These are phyloP conservation scores for Rhorus exstirpatorius DNA, from an alignment of 2,888 invertebrate genomes.

Conservation along the genomic window DNA sequence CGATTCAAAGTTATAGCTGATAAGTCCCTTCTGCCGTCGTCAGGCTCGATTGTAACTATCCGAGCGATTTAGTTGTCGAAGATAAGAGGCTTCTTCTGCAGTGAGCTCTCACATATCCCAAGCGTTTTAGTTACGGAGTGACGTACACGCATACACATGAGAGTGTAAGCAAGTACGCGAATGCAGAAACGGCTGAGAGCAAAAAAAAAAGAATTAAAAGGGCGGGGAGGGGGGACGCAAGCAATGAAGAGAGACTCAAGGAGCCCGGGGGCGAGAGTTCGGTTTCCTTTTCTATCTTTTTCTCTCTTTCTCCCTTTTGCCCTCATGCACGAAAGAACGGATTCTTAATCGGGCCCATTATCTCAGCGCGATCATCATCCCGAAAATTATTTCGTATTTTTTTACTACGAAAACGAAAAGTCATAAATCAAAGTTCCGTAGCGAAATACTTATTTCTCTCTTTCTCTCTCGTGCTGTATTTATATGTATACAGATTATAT, in stretches of 20 bases:
- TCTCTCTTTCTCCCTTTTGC: slow-evolving; percentile 40
- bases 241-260: slow-evolving; percentile 60
- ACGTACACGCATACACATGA: slow-evolving; percentile 31
- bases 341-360: slow-evolving; percentile 86
- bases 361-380: slow-evolving; percentile 85
- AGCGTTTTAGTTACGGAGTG: slow-evolving; percentile 45
- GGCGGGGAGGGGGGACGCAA: slow-evolving; percentile 41
- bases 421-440: slow-evolving; percentile 85
- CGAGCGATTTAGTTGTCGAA: slow-evolving; percentile 61
- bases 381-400: slow-evolving; percentile 85
- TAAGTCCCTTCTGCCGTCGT: slow-evolving; percentile 19
- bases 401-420: slow-evolving; percentile 86
- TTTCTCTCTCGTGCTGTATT: slow-evolving; percentile 34
- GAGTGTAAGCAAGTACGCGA: slow-evolving; percentile 54
- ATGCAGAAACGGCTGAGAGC: slow-evolving; percentile 40
- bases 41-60: slow-evolving; percentile 41
- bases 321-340: slow-evolving; percentile 76
- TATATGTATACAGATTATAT: slow-evolving; percentile 24
- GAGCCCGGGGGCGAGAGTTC: slow-evolving; percentile 64
- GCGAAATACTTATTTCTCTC: slow-evolving; percentile 60
- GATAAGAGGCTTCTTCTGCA: slow-evolving; percentile 40
- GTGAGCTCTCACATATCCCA: slow-evolving; percentile 29
- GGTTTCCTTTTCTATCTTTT: slow-evolving; percentile 42
- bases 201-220: slow-evolving; percentile 50
- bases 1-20: slow-evolving; percentile 33